Percentiles rank a stretch among this genome's conserved stretches.
These are phyloP conservation scores for Cichlasoma orientale DNA, from an alignment of 2,797 vertebrate genomes.

Conservation along the genomic window DNA sequence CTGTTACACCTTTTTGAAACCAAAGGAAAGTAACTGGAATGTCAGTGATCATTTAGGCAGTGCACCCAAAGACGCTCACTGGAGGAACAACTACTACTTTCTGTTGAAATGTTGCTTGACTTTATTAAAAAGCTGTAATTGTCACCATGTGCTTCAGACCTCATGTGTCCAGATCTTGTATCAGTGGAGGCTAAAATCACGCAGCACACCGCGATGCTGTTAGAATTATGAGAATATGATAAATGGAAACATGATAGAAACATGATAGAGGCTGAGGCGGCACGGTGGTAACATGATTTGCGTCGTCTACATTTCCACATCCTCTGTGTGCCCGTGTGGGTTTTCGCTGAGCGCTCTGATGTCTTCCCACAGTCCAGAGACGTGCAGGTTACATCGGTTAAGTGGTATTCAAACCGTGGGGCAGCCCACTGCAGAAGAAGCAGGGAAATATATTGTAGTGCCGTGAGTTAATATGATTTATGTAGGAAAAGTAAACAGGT, in stretches of 20 bases:
- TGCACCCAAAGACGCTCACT: neutral
- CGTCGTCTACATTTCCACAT: no score
- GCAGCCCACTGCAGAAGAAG: neutral
- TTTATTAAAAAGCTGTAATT: slow-evolving; percentile 3
- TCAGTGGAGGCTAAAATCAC: neutral
- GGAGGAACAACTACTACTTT: neutral
- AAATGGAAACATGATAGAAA: no score
- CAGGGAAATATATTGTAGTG: no score
- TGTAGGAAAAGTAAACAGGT: no score
- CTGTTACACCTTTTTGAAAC: slow-evolving; percentile 74
- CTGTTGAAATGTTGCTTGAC: neutral
- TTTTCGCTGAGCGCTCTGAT: neutral
- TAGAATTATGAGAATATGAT: no score
- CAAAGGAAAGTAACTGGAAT: slow-evolving; percentile 56
- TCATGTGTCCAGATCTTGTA: neutral
- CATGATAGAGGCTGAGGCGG: no score
- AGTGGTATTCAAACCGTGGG: neutral
- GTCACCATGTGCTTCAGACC: neutral
- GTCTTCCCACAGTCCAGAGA: neutral
- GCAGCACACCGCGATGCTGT: neutral
- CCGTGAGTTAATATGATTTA: no score
- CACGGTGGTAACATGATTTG: no score
- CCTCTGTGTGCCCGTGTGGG: neutral
- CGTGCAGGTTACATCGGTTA: no score
- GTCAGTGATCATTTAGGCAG: slow-evolving; percentile 51